A percentile compares a stretch with the other conserved stretches of the same genome.
phyloP scores from a whole-genome alignment of 2,888 invertebrate genomes.

The Sminthurinus aureus region DNA sequence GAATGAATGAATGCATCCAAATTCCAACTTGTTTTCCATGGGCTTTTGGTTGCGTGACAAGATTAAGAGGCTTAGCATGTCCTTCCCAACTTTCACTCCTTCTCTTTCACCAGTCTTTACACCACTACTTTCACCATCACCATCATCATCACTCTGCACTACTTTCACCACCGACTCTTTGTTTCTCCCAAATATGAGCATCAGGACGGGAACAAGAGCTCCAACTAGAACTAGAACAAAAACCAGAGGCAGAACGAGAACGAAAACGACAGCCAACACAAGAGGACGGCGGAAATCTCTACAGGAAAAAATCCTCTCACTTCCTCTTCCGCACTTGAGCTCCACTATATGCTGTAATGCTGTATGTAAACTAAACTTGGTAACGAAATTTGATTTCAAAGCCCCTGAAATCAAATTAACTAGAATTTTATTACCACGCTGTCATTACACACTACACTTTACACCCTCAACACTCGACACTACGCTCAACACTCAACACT shows the following conservation, averaged over 20 bases:
- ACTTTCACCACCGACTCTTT: too few relatives aligned
- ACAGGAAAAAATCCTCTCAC: background rate
- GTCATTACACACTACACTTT: conserved; percentile 14
- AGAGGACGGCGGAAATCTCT: background rate
- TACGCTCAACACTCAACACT: too few relatives aligned
- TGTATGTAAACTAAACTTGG: too few relatives aligned
- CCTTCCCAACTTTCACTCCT: background rate
- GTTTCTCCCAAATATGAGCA: too few relatives aligned
- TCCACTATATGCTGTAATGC: too few relatives aligned
- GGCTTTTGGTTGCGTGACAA: conserved; percentile 33
- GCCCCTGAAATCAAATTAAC: conserved; percentile 27
- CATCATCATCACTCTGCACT: too few relatives aligned
- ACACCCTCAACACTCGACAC: background rate
- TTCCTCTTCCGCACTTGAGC: too few relatives aligned
- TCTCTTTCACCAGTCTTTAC: background rate
- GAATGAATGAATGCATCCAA: conserved; percentile 23
- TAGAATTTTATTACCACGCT: conserved; percentile 32
- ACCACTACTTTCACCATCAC: too few relatives aligned
- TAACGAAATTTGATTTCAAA: conserved; percentile 32
- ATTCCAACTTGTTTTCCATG: conserved; percentile 29
- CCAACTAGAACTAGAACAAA: too few relatives aligned
- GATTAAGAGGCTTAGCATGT: conserved; percentile 36
- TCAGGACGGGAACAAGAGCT: too few relatives aligned
- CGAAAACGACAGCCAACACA: conserved; percentile 7
- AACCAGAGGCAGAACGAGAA: background rate